A percentile compares a stretch with the other conserved stretches of the same genome.
These are phyloP conservation scores for Diabrotica virgifera DNA, from an alignment of 1,140 invertebrate species.

Conservation along the genomic window DNA sequence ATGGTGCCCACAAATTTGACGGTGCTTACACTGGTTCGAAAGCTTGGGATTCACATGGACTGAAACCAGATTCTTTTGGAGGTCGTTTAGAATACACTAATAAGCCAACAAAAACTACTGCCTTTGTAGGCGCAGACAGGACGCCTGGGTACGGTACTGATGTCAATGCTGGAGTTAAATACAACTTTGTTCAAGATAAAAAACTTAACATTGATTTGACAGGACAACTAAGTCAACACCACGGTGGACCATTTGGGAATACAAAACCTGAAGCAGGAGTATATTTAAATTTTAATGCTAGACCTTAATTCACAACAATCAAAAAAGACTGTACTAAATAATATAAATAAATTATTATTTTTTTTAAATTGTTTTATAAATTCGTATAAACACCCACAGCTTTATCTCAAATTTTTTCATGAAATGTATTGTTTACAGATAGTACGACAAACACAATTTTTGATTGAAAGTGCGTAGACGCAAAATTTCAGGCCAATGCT, in stretches of 20 bases:
- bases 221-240: constrained; percentile 19
- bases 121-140: background rate
- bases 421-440: no score
- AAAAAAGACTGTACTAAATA: no score
- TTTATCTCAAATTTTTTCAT: no score
- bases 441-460: no score
- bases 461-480: no score
- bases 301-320: background rate
- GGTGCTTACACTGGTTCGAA: background rate
- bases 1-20: background rate
- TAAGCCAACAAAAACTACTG: background rate
- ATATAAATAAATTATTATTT: no score
- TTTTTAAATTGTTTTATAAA: no score
- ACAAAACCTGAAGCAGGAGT: constrained; percentile 10
- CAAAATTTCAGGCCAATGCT: no score
- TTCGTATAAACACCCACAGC: no score
- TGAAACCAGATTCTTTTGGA: constrained; percentile 1
- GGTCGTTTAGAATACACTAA: background rate
- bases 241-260: constrained; percentile 16
- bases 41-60: background rate
- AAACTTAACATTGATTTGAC: constrained; percentile 18
- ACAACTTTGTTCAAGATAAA: background rate
- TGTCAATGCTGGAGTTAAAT: background rate
- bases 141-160: background rate
- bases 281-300: constrained; percentile 13